Percentiles rank a stretch among this genome's conserved stretches.
Evolutionary conservation across 2,113 vertebrate species (phyloP).

Genomic region (Pterocles orientalis): DNA sequence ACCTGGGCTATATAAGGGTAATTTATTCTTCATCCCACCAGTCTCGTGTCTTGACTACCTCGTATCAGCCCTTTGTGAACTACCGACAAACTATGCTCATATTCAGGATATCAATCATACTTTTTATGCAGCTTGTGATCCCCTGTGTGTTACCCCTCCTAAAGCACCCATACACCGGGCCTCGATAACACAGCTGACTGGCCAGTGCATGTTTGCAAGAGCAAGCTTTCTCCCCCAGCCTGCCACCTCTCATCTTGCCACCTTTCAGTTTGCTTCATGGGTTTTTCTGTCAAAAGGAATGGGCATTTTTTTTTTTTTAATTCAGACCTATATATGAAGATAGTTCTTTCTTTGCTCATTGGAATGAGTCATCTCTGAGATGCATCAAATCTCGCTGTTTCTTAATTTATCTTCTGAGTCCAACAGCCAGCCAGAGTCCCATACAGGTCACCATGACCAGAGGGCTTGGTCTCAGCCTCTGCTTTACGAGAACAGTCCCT

Average conservation of each 20-base stretch:
- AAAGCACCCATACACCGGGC: background rate
- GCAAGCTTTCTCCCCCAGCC: background rate
- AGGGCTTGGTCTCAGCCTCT: background rate
- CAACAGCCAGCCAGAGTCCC: background rate
- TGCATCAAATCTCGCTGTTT: background rate
- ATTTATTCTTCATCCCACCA: background rate
- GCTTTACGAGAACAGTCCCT: rapidly evolving
- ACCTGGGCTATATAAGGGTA: too few species aligned
- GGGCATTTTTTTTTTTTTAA: background rate
- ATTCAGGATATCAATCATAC: background rate
- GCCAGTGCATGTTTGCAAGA: background rate
- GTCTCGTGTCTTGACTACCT: background rate
- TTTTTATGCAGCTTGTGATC: background rate
- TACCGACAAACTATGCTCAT: background rate
- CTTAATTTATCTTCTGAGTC: background rate
- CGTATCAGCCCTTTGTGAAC: background rate
- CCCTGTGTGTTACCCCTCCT: background rate
- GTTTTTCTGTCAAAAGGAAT: background rate
- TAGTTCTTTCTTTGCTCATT: background rate
- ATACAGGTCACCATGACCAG: rapidly evolving
- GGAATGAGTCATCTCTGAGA: background rate
- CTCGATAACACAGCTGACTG: background rate
- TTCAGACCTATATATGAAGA: background rate
- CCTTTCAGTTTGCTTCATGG: background rate
- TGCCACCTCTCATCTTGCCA: background rate